Conservation (phyloP, 2,113 vertebrate genomes). For the Corythaixoides concolor region DNA sequence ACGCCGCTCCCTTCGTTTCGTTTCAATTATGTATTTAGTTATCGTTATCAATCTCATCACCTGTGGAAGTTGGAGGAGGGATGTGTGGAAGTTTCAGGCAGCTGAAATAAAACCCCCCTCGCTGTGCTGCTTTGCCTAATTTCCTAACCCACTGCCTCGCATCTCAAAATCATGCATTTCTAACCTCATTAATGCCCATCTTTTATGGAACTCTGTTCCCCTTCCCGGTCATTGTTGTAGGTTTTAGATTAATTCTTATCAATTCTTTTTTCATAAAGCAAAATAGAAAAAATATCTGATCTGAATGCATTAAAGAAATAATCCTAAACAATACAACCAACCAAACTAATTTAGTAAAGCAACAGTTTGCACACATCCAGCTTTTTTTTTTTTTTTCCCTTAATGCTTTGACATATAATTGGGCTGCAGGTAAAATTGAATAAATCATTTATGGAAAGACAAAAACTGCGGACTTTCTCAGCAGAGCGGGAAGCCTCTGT, state of each 20-base stretch:
- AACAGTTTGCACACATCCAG: background rate
- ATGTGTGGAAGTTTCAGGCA: background rate
- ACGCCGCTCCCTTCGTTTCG: background rate
- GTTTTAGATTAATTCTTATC: background rate
- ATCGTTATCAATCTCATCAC: background rate
- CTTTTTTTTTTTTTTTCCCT: background rate
- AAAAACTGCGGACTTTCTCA: background rate
- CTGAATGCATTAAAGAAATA: background rate
- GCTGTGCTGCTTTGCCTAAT: background rate
- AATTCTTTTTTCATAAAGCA: background rate
- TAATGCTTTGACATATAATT: background rate
- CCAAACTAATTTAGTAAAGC: background rate
- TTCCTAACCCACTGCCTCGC: background rate
- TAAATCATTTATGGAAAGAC: background rate
- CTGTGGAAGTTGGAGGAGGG: background rate
- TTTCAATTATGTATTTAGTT: background rate
- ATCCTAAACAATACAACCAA: background rate
- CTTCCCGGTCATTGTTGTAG: background rate
- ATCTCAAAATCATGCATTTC: background rate
- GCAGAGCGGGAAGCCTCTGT: background rate
- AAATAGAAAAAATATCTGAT: background rate
- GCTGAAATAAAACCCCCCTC: background rate
- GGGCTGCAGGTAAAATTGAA: background rate
- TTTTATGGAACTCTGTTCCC: background rate
- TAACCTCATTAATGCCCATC: background rate